Conservation (phyloP, 53 echinoderm and acorn worm species). For the Antedon mediterranea region DNA sequence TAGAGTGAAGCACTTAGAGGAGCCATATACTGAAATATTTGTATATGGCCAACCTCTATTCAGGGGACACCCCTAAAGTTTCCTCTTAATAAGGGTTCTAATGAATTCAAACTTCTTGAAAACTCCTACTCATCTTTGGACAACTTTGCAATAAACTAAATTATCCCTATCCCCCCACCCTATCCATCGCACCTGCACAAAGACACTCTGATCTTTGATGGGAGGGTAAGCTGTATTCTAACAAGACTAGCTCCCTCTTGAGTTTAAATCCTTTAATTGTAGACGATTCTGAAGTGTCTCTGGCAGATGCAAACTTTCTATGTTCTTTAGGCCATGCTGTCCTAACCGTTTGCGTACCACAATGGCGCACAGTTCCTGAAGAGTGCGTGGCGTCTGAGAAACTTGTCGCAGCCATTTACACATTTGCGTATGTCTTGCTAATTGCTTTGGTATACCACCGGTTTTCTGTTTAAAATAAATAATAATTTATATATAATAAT, state of each 20-base stretch:
- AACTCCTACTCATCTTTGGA: too few species aligned
- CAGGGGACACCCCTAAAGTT: too few species aligned
- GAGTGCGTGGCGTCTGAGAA: background rate
- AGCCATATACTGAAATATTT: too few species aligned
- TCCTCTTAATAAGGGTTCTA: too few species aligned
- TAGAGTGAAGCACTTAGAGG: background rate
- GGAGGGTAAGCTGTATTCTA: too few species aligned
- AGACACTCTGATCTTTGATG: too few species aligned
- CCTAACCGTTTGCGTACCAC: background rate
- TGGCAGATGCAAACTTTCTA: background rate
- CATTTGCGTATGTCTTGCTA: background rate
- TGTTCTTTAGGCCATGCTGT: background rate
- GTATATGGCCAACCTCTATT: too few species aligned
- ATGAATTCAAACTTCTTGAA: too few species aligned
- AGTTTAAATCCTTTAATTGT: background rate
- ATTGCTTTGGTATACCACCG: slow-evolving; percentile 3
- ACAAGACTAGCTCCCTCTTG: background rate
- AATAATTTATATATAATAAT: background rate
- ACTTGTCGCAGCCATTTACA: background rate
- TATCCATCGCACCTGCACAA: too few species aligned
- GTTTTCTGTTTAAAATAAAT: background rate
- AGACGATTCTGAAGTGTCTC: background rate
- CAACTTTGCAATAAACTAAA: too few species aligned
- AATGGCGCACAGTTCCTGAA: background rate
- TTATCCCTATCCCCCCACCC: too few species aligned